phyloP scores from a whole-genome alignment of 2,888 invertebrate species.

The Psococerastis gibbosa region DNA sequence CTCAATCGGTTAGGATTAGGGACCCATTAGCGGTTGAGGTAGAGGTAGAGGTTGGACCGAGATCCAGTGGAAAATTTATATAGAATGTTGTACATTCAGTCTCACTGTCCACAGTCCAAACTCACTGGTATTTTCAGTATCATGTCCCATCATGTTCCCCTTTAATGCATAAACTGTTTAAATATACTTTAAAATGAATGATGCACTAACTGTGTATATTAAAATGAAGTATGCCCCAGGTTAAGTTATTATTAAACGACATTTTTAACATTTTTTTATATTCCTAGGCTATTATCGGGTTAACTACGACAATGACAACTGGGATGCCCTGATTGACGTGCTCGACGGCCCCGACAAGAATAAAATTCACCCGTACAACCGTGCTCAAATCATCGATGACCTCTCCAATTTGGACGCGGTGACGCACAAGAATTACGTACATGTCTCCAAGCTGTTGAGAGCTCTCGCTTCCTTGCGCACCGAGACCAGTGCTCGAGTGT shows the following conservation, averaged over 20 bases:
- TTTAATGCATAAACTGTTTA: too few relatives aligned
- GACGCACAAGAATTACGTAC: background rate
- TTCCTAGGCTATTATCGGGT: slow-evolving; percentile 3
- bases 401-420: background rate
- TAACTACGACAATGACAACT: background rate
- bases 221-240: too few relatives aligned
- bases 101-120: too few relatives aligned
- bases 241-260: background rate
- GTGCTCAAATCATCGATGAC: slow-evolving; percentile 1
- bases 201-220: too few relatives aligned
- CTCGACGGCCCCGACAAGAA: background rate
- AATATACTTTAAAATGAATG: too few relatives aligned
- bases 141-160: too few relatives aligned
- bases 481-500: background rate
- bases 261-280: background rate
- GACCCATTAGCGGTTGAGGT: too few relatives aligned
- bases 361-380: background rate
- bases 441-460: background rate
- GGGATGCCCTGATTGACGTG: background rate
- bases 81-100: too few relatives aligned
- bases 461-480: background rate
- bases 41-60: too few relatives aligned
- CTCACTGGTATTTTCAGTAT: too few relatives aligned
- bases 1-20: too few relatives aligned
- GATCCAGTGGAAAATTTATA: too few relatives aligned